These are phyloP conservation scores for Agriopis marginaria DNA, from an alignment of 2,888 invertebrate species.

Conservation along the genomic window DNA sequence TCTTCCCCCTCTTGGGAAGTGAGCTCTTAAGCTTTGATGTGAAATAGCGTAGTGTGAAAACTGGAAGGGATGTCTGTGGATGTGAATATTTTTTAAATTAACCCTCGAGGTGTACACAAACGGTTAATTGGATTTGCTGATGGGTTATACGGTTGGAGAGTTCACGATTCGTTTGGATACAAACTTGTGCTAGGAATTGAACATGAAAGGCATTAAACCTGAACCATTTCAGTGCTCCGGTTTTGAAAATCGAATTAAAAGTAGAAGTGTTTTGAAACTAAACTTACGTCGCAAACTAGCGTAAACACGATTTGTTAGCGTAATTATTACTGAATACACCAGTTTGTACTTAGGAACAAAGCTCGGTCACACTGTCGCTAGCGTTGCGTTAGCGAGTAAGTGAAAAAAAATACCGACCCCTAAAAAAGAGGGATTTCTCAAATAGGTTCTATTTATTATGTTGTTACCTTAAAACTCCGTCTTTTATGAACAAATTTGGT, in stretches of 20 bases:
- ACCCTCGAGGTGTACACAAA: constrained; percentile 38
- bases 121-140: constrained; percentile 42
- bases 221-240: neutral
- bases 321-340: neutral
- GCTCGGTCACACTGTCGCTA: too few species aligned
- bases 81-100: constrained; percentile 54
- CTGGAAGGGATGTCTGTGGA: constrained; percentile 27
- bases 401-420: too few species aligned
- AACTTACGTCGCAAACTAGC: too few species aligned
- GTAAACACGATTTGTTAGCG: too few species aligned
- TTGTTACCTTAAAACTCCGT: too few species aligned
- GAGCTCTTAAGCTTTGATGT: neutral
- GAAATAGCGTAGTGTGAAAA: neutral
- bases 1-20: neutral
- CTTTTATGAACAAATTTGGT: too few species aligned
- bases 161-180: constrained; percentile 18
- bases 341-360: too few species aligned
- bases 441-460: too few species aligned
- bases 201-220: constrained; percentile 13
- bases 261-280: neutral
- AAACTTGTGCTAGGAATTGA: neutral
- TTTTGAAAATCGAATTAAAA: constrained; percentile 3
- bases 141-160: constrained; percentile 21
- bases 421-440: too few species aligned
- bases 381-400: too few species aligned